Evolutionary conservation across 2,888 invertebrate genomes (phyloP), one percentile per base, ranked within the genome.

Genomic region (Adelphocoris suturalis): DNA sequence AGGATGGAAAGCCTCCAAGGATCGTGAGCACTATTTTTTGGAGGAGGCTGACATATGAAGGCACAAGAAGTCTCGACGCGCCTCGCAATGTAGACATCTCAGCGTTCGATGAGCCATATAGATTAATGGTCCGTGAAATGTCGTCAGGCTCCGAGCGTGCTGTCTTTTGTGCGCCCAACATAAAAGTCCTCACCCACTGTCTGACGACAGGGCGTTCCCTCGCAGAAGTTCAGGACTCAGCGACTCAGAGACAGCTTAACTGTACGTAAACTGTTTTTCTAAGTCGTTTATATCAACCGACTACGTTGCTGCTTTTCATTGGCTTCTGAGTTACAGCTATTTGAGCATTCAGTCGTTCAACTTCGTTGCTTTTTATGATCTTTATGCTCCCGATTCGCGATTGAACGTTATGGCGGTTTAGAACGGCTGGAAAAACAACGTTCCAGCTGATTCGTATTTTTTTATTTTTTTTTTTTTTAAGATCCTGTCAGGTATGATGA

Each of bases 51-150:
- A 68, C 68, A 68, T 68, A 68, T 68, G 68, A 68, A 68, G 23
- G 68, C 68, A 23, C 5, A 52, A 52, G 52, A 9, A 23, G 23
- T 57, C 57, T 16, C n/a, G 57, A n/a, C 52, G 12, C 0, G 23
- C 68, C 9, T 23, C 5, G 68, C 68, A 27, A 68, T 68, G 68
- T 46, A 78, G 78, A 37, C 76, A 76, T 46, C 78, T 16, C 46
- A 14, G n/a, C 78, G 76, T 76, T 76, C 76, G 78, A 78, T 78
- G 78, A 78, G 78, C 78, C 78, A 78, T 46, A 78, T 37, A 78
- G 78, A 78, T 78, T 78, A 78, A 78, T 78, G 46, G 47, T 47
- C 78, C 78, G 47, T 78, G 78, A 78, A 78, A 78, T 78, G 78
- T 78, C 78, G 78, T 46, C 46, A 61, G 78, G 78, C 46, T 78